Conservation (phyloP, 2,113 vertebrate species). For the Noctilio leporinus region DNA sequence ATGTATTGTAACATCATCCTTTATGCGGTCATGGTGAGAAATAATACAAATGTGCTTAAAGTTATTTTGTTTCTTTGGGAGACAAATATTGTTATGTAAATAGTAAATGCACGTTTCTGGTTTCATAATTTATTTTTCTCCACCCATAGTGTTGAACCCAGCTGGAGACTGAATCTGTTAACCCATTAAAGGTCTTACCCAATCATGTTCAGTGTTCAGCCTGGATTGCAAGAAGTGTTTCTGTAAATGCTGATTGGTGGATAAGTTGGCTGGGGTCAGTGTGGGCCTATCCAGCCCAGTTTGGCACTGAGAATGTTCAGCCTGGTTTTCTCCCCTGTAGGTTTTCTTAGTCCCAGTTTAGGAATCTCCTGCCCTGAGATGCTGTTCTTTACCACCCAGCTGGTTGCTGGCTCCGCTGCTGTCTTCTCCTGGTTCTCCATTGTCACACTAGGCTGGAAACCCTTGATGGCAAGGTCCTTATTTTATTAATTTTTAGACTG, state of each 20-base stretch:
- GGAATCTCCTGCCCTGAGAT: neutral
- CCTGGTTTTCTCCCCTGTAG: neutral
- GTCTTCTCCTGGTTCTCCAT: neutral
- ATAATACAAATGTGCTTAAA: neutral
- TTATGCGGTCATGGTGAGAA: neutral
- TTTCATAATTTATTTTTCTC: slow-evolving; percentile 37
- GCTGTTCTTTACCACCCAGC: too few relatives aligned
- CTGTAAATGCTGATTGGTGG: too few relatives aligned
- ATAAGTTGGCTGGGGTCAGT: neutral
- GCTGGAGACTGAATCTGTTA: neutral
- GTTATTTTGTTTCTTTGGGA: neutral
- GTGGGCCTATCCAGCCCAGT: neutral
- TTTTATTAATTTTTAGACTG: neutral
- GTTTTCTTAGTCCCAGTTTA: neutral
- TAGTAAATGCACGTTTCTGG: slow-evolving; percentile 2
- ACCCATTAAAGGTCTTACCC: neutral
- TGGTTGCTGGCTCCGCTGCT: neutral
- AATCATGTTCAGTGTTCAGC: neutral
- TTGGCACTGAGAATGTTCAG: neutral
- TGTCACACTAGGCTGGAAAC: neutral
- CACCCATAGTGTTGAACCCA: neutral
- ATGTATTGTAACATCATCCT: neutral
- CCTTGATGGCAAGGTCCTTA: too few relatives aligned
- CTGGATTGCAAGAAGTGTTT: neutral
- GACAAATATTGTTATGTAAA: slow-evolving; percentile 23